phyloP scores from a whole-genome alignment of 2,797 vertebrate species.

The Pelobates cultripes region DNA sequence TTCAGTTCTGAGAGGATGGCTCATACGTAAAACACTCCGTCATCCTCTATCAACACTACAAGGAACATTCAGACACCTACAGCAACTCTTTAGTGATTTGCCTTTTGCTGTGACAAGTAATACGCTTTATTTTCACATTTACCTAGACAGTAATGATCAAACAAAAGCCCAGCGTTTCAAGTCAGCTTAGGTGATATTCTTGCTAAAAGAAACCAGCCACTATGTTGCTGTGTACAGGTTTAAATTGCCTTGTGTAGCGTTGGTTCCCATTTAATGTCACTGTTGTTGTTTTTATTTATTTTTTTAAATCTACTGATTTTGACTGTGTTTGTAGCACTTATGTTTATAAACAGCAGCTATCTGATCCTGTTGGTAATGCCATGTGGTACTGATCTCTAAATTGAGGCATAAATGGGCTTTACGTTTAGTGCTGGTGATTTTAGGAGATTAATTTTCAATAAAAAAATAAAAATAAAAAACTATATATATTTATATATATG shows the following conservation, averaged over 20 bases:
- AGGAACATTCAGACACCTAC: background rate
- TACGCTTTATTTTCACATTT: background rate
- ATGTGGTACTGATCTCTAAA: background rate
- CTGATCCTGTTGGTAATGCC: background rate
- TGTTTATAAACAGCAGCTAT: background rate
- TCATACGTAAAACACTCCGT: background rate
- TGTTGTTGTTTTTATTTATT: no score
- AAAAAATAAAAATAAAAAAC: background rate
- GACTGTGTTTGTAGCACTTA: no score
- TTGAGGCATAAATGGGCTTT: no score
- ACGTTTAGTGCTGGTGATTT: no score
- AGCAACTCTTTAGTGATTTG: background rate
- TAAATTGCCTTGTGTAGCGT: background rate
- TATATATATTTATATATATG: background rate
- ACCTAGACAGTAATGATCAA: background rate
- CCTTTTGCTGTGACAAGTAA: background rate
- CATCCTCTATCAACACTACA: background rate
- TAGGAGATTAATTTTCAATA: no score
- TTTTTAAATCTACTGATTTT: no score
- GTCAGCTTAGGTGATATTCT: background rate
- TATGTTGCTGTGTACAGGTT: no score
- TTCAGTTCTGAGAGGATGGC: conserved; percentile 20
- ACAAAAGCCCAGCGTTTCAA: no score
- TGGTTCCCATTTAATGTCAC: no score
- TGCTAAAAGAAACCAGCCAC: background rate